Conservation (phyloP, 2,797 vertebrate species). For the Ciconia nigra region DNA sequence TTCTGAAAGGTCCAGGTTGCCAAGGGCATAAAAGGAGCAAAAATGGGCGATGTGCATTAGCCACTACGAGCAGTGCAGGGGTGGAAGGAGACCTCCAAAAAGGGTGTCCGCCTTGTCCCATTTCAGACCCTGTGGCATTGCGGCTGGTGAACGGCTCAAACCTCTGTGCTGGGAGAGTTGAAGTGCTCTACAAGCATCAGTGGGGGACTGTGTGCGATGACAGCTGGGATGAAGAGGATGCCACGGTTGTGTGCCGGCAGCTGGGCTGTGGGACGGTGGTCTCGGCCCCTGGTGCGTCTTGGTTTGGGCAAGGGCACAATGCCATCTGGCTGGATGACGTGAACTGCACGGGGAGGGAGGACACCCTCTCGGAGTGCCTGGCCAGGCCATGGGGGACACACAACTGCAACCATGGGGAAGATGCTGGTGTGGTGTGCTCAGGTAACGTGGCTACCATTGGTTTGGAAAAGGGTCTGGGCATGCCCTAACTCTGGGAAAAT, state of each 20-base stretch:
- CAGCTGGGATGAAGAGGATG: background rate
- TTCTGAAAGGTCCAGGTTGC: background rate
- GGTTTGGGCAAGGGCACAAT: background rate
- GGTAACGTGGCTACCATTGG: background rate
- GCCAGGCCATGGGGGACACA: background rate
- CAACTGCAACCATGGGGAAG: background rate
- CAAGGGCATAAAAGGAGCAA: background rate
- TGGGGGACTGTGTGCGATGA: background rate
- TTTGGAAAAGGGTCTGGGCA: background rate
- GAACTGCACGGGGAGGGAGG: background rate
- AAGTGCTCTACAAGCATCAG: background rate
- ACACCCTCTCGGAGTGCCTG: background rate
- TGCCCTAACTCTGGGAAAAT: background rate
- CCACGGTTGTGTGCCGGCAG: background rate
- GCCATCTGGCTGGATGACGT: background rate
- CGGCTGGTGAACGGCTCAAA: background rate
- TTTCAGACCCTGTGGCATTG: background rate
- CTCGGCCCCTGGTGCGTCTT: background rate
- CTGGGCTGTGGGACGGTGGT: background rate
- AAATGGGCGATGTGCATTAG: background rate
- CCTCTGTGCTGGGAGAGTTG: background rate
- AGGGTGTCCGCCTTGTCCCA: rapidly evolving
- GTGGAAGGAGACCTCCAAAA: background rate
- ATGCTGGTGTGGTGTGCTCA: constrained; percentile 6
- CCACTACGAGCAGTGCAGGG: background rate